phyloP scores from a whole-genome alignment of 2,113 vertebrate species.

The Sarotherodon lohbergeri region DNA sequence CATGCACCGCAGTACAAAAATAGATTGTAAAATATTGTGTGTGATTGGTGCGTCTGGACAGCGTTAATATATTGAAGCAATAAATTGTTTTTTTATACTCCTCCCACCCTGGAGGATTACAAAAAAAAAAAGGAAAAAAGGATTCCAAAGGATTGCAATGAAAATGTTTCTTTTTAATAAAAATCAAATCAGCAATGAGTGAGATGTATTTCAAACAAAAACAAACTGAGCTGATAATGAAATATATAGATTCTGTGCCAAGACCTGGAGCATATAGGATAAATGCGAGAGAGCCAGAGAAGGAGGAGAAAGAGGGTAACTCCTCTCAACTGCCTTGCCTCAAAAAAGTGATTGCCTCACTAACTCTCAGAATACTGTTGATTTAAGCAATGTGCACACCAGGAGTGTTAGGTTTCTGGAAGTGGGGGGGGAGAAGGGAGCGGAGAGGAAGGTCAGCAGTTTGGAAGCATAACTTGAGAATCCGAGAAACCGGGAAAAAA shows the following conservation, averaged over 20 bases:
- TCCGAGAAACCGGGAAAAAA: conserved; percentile 19
- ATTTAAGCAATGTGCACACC: conserved; percentile 58
- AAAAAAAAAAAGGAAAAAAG: background rate
- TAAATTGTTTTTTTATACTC: conserved; percentile 41
- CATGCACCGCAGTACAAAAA: conserved; percentile 24
- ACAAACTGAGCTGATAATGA: conserved; percentile 31
- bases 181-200: conserved; percentile 37
- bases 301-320: background rate
- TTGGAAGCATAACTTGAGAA: conserved; percentile 32
- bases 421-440: background rate
- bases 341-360: conserved; percentile 56
- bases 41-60: conserved; percentile 48
- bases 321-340: conserved; percentile 37
- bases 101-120: conserved; percentile 30
- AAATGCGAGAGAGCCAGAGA: conserved; percentile 11
- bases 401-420: conserved; percentile 48
- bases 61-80: conserved; percentile 54
- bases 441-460: conserved; percentile 24
- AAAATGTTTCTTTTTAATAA: conserved; percentile 55
- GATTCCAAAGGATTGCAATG: conserved; percentile 32
- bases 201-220: conserved; percentile 51
- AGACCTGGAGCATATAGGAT: conserved; percentile 49
- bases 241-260: conserved; percentile 44
- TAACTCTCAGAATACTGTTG: conserved; percentile 65
- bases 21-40: conserved; percentile 21